Percentiles rank a stretch among this genome's conserved stretches.
These are phyloP conservation scores for Anadara kagoshimensis DNA, from an alignment of 1,140 invertebrate species.

Conservation along the genomic window DNA sequence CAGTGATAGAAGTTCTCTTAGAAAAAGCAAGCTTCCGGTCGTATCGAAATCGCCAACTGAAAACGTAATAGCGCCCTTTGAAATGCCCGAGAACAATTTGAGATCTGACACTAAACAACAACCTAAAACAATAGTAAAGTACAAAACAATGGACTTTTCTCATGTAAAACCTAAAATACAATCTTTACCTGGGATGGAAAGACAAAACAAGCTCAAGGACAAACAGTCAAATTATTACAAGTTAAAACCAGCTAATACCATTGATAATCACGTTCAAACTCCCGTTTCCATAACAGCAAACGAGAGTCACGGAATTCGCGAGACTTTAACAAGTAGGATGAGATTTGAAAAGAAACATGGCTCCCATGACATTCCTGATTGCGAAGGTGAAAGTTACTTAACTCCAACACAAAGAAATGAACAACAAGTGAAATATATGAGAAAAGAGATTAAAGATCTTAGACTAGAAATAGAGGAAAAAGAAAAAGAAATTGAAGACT, in stretches of 20 bases:
- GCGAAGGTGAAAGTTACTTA: conserved; percentile 44
- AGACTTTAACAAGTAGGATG: conserved; percentile 47
- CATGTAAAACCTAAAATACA: background rate
- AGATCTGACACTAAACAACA: background rate
- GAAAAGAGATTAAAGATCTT: conserved; percentile 44
- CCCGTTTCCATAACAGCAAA: background rate
- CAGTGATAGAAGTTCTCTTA: no score
- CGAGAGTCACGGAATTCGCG: conserved; percentile 25
- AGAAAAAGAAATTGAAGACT: conserved; percentile 35
- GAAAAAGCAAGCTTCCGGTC: no score
- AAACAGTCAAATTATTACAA: background rate
- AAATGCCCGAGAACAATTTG: no score
- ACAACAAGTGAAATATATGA: conserved; percentile 46
- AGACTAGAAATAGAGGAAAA: conserved; percentile 40
- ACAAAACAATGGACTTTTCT: conserved; percentile 8
- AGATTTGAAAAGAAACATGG: conserved; percentile 49
- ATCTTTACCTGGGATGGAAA: background rate
- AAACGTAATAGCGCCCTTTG: no score
- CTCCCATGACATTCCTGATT: conserved; percentile 31
- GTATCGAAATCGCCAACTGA: no score
- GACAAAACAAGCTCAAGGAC: background rate
- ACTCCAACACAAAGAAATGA: conserved; percentile 59
- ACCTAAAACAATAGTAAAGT: conserved; percentile 3
- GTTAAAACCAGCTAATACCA: no score
- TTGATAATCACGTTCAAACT: background rate